Evolutionary conservation across 1,140 invertebrate species (phyloP).

Genomic region (Ephestia elutella): DNA sequence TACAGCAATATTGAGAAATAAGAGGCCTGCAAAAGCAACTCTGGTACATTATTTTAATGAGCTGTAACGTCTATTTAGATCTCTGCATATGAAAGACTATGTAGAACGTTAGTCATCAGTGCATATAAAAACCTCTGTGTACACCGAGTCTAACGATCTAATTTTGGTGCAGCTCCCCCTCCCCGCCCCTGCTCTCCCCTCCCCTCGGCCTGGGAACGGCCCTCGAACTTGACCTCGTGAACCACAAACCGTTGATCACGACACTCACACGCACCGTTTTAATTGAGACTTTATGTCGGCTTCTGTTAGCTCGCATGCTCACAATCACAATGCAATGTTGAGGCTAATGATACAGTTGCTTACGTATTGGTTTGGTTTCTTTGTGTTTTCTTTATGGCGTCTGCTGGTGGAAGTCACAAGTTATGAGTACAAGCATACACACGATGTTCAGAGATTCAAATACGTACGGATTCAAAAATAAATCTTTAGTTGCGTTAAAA

Average conservation of each 20-base stretch:
- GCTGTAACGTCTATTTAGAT: too few relatives aligned
- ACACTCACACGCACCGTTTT: not conserved
- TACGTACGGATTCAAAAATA: too few relatives aligned
- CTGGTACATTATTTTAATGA: too few relatives aligned
- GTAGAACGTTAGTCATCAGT: not conserved
- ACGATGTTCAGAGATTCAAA: too few relatives aligned
- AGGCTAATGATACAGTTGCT: not conserved
- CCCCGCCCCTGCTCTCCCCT: not conserved
- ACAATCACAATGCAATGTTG: not conserved
- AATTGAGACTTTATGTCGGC: constrained; percentile 2
- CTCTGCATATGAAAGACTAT: too few relatives aligned
- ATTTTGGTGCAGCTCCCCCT: not conserved
- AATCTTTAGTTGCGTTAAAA: too few relatives aligned
- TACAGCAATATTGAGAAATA: too few relatives aligned
- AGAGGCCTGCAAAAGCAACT: too few relatives aligned
- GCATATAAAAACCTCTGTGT: not conserved
- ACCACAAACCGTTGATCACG: not conserved
- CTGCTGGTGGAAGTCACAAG: too few relatives aligned
- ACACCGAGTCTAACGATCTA: not conserved
- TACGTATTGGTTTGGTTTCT: too few relatives aligned
- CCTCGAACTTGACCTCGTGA: constrained; percentile 3
- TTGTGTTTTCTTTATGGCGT: too few relatives aligned
- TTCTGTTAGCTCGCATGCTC: not conserved
- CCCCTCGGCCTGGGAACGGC: not conserved
- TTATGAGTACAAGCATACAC: too few relatives aligned